Base-by-base conservation (phyloP, 2,888 invertebrate species). In the Apotomis betuletana region DNA sequence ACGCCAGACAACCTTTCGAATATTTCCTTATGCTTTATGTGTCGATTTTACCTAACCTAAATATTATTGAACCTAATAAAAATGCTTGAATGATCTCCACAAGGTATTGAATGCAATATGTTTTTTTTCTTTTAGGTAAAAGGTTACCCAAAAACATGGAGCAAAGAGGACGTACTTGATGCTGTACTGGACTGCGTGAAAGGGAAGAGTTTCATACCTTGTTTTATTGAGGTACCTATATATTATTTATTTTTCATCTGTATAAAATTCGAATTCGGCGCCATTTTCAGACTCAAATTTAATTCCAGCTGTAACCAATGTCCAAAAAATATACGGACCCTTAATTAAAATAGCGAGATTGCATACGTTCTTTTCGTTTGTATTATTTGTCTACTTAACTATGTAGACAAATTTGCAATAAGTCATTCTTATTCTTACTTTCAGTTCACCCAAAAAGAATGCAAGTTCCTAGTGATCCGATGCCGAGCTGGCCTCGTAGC, bases 81-180 rank as follows among this genome's bases (percentile, higher is more conserved):
- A 27, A 27, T 27, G 41, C 6, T 41, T 41, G 41, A 41, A 41
- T 41, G 6, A 41, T 41, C 3, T 27, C 27, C 27, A 27, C 27
- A 27, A 27, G 27, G 27, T 6, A 15, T 13, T 9, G 38, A 9
- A 54, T n/a, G 12, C 15, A 9, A 0, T 69, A 61, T 49, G 38
- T 46, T 61, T 49, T 13, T 67, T 60, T 4, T 63, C 9, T 68
- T 82, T 44, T 67, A 90, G 87, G 84, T 90, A 5, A 85, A 75
- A 10, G 89, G 89, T 0, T 91, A 89, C 65, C 91, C 91, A 0
- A 73, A 77, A 0, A 70, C 79, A 0, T 92, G 90, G 89, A 86
- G 73, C 0, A 92, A 91, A 70, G 90, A 91, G 70, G 79, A 85
- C 0, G 86, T 92, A 0, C 74, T 92, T 44, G 90, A 93, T 70